Evolutionary conservation across 2,113 vertebrate genomes (phyloP).

Genomic region (Pristiophorus japonicus): DNA sequence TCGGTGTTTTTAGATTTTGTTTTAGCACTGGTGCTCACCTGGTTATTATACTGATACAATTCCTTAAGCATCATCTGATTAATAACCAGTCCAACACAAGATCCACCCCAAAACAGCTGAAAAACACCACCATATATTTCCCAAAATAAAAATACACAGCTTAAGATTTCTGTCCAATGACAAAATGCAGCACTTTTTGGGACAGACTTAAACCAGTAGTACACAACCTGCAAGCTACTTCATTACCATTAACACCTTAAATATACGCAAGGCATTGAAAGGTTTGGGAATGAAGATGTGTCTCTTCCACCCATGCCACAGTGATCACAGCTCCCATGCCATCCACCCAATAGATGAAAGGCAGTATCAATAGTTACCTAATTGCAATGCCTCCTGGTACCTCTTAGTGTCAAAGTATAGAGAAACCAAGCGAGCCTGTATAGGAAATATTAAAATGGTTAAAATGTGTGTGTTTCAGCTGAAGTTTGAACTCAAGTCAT

Average conservation of each 20-base stretch:
- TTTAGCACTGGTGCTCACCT: too few relatives aligned
- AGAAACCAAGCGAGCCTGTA: slow-evolving; percentile 87
- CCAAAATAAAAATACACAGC: background rate
- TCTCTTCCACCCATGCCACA: background rate
- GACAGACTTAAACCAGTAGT: background rate
- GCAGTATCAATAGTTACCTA: slow-evolving; percentile 66
- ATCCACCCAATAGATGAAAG: slow-evolving; percentile 28
- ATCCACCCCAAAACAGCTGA: background rate
- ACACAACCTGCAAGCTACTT: background rate
- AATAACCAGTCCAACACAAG: background rate
- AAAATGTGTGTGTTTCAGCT: slow-evolving; percentile 19
- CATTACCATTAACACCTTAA: background rate
- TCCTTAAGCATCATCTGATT: background rate
- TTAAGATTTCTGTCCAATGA: background rate
- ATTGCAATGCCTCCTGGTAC: slow-evolving; percentile 90
- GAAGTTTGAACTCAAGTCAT: slow-evolving; percentile 18
- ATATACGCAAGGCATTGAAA: background rate
- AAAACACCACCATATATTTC: background rate
- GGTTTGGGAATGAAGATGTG: background rate
- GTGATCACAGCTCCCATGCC: background rate
- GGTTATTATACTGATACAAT: too few relatives aligned
- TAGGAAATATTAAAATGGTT: slow-evolving; percentile 30
- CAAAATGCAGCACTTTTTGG: background rate
- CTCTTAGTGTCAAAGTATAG: slow-evolving; percentile 97
- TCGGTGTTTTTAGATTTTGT: too few relatives aligned